phyloP scores from a whole-genome alignment of 2,888 invertebrate genomes.

The Meteorus cinctellus region DNA sequence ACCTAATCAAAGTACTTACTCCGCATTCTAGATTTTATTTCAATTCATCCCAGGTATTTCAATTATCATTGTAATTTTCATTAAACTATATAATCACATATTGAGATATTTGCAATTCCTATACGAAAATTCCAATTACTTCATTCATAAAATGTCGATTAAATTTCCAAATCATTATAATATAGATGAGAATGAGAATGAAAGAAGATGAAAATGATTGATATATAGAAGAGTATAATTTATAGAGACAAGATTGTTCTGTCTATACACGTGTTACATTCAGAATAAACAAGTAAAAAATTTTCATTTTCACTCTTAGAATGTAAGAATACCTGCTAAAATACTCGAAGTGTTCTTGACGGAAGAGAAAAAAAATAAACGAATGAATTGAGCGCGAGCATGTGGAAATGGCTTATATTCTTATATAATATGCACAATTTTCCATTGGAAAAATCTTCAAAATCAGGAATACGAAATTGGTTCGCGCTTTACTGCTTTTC shows the following conservation, averaged over 20 bases:
- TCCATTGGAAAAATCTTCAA: slow-evolving; percentile 6
- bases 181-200: too few relatives aligned
- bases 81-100: neutral
- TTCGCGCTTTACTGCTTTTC: neutral
- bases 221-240: neutral
- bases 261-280: slow-evolving; percentile 7
- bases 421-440: slow-evolving; percentile 26
- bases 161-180: too few relatives aligned
- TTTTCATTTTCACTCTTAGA: slow-evolving; percentile 53
- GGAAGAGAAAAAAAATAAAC: slow-evolving; percentile 36
- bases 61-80: slow-evolving; percentile 1
- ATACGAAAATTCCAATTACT: too few relatives aligned
- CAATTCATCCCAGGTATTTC: neutral
- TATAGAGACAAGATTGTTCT: slow-evolving; percentile 11
- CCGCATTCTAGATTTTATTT: slow-evolving; percentile 21
- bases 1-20: slow-evolving; percentile 35
- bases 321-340: slow-evolving; percentile 65
- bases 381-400: neutral
- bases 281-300: slow-evolving; percentile 4
- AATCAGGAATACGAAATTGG: neutral
- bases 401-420: slow-evolving; percentile 9
- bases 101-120: neutral
- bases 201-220: neutral
- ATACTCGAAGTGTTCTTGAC: slow-evolving; percentile 67
- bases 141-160: too few relatives aligned